A percentile compares a stretch with the other conserved stretches of the same genome.
These are phyloP conservation scores for Lasius platythorax DNA, from an alignment of 2,888 invertebrate genomes.

Conservation along the genomic window DNA sequence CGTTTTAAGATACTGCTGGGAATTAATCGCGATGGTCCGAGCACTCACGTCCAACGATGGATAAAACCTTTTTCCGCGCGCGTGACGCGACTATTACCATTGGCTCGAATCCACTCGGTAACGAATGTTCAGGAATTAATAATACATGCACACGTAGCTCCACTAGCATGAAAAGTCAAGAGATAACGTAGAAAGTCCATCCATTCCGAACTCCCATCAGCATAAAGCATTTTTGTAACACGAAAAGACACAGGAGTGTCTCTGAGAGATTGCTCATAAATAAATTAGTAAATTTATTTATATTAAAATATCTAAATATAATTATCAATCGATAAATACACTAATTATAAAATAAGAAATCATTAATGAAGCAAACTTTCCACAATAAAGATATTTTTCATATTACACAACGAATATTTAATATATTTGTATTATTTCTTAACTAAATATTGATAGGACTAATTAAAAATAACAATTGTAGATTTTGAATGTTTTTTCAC, in stretches of 20 bases:
- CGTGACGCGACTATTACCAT: conserved; percentile 55
- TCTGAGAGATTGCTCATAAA: background rate
- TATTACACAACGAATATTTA: background rate
- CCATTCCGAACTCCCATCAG: conserved; percentile 21
- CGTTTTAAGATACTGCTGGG: conserved; percentile 55
- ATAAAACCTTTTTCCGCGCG: conserved; percentile 55
- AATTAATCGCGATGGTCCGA: conserved; percentile 55
- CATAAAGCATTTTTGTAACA: conserved; percentile 20
- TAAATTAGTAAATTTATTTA: background rate
- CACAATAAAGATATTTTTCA: background rate
- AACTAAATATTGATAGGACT: background rate
- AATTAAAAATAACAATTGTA: background rate
- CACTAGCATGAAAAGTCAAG: conserved; percentile 47
- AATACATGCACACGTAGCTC: conserved; percentile 53
- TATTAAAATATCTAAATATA: background rate
- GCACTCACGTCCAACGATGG: conserved; percentile 54
- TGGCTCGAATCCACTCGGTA: conserved; percentile 42
- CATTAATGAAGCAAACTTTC: background rate
- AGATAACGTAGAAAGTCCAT: conserved; percentile 35
- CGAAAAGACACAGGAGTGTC: background rate
- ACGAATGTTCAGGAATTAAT: conserved; percentile 53
- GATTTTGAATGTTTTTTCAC: background rate
- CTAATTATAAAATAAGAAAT: background rate
- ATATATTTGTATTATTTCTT: background rate
- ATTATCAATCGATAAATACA: background rate